Conservation (phyloP, 2,113 vertebrate species). For the Charina bottae region DNA sequence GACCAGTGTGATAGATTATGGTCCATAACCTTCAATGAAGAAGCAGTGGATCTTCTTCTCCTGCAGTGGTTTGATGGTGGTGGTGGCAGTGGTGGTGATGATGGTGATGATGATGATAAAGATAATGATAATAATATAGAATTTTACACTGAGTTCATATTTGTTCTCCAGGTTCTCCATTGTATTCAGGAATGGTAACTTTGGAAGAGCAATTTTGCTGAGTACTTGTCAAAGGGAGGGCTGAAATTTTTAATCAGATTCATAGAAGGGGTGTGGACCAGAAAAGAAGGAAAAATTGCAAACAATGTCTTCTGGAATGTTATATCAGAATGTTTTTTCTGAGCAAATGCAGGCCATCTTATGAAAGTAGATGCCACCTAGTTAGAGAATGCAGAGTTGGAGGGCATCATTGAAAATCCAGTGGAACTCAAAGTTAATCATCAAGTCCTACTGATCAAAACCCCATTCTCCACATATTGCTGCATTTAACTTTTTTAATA, state of each 20-base stretch:
- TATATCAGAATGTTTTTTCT: not conserved
- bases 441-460: not conserved
- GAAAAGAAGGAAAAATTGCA: not conserved
- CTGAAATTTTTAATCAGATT: not conserved
- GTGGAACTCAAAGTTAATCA: not conserved
- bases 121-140: not conserved
- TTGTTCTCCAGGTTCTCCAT: not conserved
- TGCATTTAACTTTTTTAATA: not conserved
- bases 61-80: not conserved
- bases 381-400: not conserved
- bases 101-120: not conserved
- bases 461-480: not conserved
- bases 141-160: not conserved
- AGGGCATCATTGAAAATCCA: not conserved
- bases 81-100: not conserved
- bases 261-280: not conserved
- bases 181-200: not conserved
- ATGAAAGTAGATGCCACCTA: not conserved
- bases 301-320: not conserved
- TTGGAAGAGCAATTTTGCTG: not conserved
- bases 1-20: not conserved
- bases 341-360: not conserved
- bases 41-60: not conserved
- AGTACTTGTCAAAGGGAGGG: not conserved
- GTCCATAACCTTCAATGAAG: not conserved